Evolutionary conservation across 2,888 invertebrate genomes (phyloP).

Genomic region (Tetramorium bicarinatum): DNA sequence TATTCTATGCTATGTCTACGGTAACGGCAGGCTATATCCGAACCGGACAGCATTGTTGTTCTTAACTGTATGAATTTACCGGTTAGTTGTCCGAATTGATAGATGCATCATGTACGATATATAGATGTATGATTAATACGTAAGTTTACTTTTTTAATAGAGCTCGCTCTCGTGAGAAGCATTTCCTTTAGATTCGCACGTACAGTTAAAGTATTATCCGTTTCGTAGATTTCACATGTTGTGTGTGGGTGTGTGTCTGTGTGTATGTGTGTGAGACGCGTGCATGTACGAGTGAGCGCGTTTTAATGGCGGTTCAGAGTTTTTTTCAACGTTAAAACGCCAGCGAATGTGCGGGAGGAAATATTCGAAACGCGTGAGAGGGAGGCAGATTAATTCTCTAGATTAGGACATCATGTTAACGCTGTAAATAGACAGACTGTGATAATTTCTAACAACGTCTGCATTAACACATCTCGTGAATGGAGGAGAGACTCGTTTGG

Average conservation of each 20-base stretch:
- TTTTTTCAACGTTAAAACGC: conserved; percentile 48
- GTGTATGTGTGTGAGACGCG: background rate
- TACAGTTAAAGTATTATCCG: conserved; percentile 47
- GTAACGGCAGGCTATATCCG: background rate
- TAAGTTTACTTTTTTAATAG: conserved; percentile 62
- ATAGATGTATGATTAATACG: conserved; percentile 49
- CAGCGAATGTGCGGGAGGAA: background rate
- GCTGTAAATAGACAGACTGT: conserved; percentile 86
- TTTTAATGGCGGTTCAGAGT: conserved; percentile 41
- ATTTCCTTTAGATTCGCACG: conserved; percentile 28
- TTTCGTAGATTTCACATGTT: conserved; percentile 55
- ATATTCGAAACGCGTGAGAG: conserved; percentile 16
- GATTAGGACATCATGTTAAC: conserved; percentile 77
- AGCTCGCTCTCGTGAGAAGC: conserved; percentile 28
- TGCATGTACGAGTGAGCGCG: background rate
- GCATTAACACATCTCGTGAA: conserved; percentile 44
- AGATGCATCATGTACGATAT: background rate
- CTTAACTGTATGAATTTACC: conserved; percentile 2
- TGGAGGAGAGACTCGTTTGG: conserved; percentile 35
- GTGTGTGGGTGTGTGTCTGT: too few relatives aligned
- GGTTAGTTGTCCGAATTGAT: conserved; percentile 61
- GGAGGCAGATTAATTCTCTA: conserved; percentile 27
- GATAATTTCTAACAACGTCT: conserved; percentile 83
- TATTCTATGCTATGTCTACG: background rate
- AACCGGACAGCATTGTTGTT: conserved; percentile 12